Base-by-base conservation (phyloP, 2,113 vertebrate species). In the Motacilla tschutschensis region DNA sequence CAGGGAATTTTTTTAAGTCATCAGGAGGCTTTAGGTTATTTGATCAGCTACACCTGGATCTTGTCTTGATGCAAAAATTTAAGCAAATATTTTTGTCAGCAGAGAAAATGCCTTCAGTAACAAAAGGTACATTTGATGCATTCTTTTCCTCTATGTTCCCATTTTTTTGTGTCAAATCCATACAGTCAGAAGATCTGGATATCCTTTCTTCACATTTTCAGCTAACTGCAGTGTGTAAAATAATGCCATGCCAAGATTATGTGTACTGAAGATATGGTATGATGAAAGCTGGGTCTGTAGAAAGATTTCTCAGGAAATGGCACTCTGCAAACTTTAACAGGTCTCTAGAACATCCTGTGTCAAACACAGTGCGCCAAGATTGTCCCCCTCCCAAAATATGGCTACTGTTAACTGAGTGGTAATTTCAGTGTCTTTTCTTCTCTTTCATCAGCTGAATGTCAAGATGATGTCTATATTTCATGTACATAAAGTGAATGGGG, bases 391-490 rank as follows among this genome's bases (percentile, higher is more conserved):
- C 66, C 53, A 47, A 54, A 85, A 71, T 25, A 40, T 60, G 28
- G 16, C 33, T 88, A 40, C 53, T 81, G 85, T 86, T 82, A 88
- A 90, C 62, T 72, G 71, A 79, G n/a, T 40, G 21, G 79, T 86
- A 79, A 87, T 91, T 94, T 92, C 83, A 79, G 51, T 86, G 94
- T 84, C 58, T 89, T 82, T 91, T 71, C 46, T 89, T 93, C 78
- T 89, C 50, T 93, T 96, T 93, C 83, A 91, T 93, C 86, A 91
- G 43, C 35, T 59, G 62, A 83, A 78, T 88, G 72, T 96, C 94
- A 96, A 87, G 73, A 94, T 85, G 91, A 95, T 92, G 84, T 92
- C 92, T 95, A 73, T 89, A 94, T 95, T 95, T 93, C 73, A 75
- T 84, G 64, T 59, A 87, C 73, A 89, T 43, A 57, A 85, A 87